phyloP scores from a whole-genome alignment of 2,888 invertebrate species.

The Nemotelus nigrinus region DNA sequence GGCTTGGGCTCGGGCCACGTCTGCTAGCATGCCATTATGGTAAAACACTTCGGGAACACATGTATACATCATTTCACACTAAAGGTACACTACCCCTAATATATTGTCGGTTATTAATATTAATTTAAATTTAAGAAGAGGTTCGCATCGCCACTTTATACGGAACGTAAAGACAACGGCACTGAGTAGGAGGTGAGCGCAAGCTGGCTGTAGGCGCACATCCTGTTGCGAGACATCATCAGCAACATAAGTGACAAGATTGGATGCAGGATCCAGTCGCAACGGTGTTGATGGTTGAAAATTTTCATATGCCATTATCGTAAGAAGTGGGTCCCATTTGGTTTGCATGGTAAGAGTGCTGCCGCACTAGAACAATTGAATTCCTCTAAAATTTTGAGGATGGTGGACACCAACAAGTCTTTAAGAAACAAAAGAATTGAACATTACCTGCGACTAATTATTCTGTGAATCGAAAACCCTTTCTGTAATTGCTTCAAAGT shows the following conservation, averaged over 20 bases:
- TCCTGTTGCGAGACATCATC: constrained; percentile 22
- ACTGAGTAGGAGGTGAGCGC: not conserved
- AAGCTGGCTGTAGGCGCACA: not conserved
- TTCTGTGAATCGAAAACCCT: too few species aligned
- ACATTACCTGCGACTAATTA: too few species aligned
- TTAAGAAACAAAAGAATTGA: too few species aligned
- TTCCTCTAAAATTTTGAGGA: too few species aligned
- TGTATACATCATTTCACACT: constrained; percentile 50
- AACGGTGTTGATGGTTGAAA: constrained; percentile 34
- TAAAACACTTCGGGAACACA: constrained; percentile 43
- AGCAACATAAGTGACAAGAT: constrained; percentile 26
- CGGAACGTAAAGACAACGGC: constrained; percentile 21
- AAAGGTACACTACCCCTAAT: constrained; percentile 48
- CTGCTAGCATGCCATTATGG: constrained; percentile 9
- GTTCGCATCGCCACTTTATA: constrained; percentile 25
- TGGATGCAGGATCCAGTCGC: constrained; percentile 33
- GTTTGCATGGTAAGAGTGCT: not conserved
- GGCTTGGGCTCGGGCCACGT: not conserved
- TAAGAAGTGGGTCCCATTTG: constrained; percentile 14
- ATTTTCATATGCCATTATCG: constrained; percentile 40
- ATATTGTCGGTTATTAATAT: constrained; percentile 51
- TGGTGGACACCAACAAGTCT: too few species aligned
- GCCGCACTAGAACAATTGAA: too few species aligned
- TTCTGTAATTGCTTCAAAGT: too few species aligned
- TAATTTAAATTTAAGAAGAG: constrained; percentile 52